These are phyloP conservation scores for Pampusana beccarii DNA, from an alignment of 2,113 vertebrate species.

Conservation along the genomic window DNA sequence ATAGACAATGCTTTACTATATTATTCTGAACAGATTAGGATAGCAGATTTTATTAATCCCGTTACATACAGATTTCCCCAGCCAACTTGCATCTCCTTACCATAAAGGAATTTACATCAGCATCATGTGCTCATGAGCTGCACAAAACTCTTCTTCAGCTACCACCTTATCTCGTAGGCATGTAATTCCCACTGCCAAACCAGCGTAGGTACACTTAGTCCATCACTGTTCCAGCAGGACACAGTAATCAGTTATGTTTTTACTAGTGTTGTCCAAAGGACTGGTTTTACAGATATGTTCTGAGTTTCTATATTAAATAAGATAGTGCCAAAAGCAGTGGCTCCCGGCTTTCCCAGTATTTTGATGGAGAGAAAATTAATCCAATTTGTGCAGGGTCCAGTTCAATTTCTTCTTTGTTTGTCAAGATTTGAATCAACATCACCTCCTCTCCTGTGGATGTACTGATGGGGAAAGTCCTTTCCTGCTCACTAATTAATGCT, in stretches of 20 bases:
- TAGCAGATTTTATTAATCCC: not conserved
- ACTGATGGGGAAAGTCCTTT: not conserved
- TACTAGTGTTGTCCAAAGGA: not conserved
- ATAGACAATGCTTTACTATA: not conserved
- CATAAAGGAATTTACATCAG: not conserved
- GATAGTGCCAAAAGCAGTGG: not conserved
- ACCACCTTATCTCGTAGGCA: not conserved
- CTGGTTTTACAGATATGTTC: not conserved
- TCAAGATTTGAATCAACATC: not conserved
- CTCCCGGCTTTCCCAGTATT: not conserved
- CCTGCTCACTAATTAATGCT: not conserved
- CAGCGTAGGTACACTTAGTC: not conserved
- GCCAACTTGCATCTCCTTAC: not conserved
- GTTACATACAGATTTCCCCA: not conserved
- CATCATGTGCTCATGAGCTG: not conserved
- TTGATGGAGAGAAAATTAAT: not conserved
- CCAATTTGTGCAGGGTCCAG: not conserved
- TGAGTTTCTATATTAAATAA: not conserved
- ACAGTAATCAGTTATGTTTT: not conserved
- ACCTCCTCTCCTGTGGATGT: not conserved
- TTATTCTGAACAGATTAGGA: not conserved
- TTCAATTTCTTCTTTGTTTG: not conserved
- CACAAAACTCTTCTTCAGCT: not conserved
- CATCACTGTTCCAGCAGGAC: not conserved
- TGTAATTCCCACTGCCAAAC: not conserved